A percentile compares a stretch with the other conserved stretches of the same genome.
phyloP scores from a whole-genome alignment of 2,888 invertebrate genomes.

The Campoletis raptor region DNA sequence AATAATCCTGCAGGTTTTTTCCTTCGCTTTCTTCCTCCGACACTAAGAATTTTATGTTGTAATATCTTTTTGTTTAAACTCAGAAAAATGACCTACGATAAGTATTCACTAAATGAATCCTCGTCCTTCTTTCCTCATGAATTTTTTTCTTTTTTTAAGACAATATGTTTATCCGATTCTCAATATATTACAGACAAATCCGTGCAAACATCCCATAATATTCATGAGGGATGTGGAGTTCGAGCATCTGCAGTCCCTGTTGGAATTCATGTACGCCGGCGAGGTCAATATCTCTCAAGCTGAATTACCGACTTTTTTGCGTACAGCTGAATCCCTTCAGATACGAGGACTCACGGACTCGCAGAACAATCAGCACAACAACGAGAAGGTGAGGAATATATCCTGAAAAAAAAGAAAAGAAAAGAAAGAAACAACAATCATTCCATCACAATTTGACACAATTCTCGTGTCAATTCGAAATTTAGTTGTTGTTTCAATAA shows the following conservation, averaged over 20 bases:
- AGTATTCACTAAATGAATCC: not conserved
- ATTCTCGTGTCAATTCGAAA: not conserved
- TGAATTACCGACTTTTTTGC: constrained; percentile 90
- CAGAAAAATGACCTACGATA: not conserved
- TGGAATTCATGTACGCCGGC: constrained; percentile 95
- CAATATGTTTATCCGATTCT: not conserved
- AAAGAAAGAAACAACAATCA: not conserved
- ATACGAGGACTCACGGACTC: constrained; percentile 91
- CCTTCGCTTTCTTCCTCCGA: not conserved
- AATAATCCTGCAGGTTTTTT: not conserved
- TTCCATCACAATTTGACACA: not conserved
- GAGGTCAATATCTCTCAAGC: constrained; percentile 94
- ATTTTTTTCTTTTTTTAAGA: not conserved
- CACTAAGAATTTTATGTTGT: not conserved
- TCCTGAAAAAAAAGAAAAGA: not conserved
- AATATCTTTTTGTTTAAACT: not conserved
- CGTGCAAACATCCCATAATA: constrained; percentile 94
- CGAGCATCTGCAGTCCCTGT: constrained; percentile 90
- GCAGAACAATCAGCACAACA: constrained; percentile 84
- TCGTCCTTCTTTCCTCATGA: not conserved
- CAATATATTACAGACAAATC: constrained; percentile 90
- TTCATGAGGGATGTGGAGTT: constrained; percentile 94
- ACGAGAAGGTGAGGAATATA: constrained; percentile 80
- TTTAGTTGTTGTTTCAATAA: not conserved
- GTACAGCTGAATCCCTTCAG: constrained; percentile 92